Base-by-base conservation (phyloP, 2,888 invertebrate species). In the Cerceris rybyensis region DNA sequence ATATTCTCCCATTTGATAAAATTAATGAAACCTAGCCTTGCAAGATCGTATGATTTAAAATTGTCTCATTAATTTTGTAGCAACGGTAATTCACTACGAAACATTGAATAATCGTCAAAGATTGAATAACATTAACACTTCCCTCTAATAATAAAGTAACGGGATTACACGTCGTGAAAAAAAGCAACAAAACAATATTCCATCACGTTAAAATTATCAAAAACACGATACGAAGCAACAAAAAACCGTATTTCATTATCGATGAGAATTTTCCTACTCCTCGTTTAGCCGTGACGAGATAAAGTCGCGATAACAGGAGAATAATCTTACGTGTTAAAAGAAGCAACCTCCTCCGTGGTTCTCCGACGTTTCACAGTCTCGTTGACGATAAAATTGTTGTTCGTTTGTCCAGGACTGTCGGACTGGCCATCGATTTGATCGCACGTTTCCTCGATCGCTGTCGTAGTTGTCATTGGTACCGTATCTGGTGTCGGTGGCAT, bases 401-500 rank as follows among this genome's bases (percentile, higher is more conserved):
- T 86, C 81, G 77, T 74, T 75, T 70, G 73, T 74, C 73, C 78
- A 39, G 55, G 70, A 68, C 58, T 77, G 68, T 80, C 67, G 50
- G 79, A 61, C 43, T 81, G 81, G 54, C 81, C 88, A 82, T 91
- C 91, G 84, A 91, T 90, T 81, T 90, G 87, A 78, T 90, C 89
- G 81, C 82, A 76, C 57, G 85, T 81, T 64, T 87, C 82, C 61
- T 88, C 88, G 76, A 88, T 86, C 57, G 87, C 72, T 79, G 88
- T 85, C 63, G 88, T 80, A 65, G 86, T 85, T 57, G 91, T 84
- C 80, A 87, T 83, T 61, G 89, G 84, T 67, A 87, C 87, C 52
- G 88, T 87, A 59, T 89, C 89, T 17, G 91, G 91, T 71, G 88
- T 91, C 50, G 92, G 92, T 74, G 92, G 89, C 92, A 92, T 92